These are phyloP conservation scores for Nasonovia ribisnigri DNA, from an alignment of 2,888 invertebrate species.

Conservation along the genomic window DNA sequence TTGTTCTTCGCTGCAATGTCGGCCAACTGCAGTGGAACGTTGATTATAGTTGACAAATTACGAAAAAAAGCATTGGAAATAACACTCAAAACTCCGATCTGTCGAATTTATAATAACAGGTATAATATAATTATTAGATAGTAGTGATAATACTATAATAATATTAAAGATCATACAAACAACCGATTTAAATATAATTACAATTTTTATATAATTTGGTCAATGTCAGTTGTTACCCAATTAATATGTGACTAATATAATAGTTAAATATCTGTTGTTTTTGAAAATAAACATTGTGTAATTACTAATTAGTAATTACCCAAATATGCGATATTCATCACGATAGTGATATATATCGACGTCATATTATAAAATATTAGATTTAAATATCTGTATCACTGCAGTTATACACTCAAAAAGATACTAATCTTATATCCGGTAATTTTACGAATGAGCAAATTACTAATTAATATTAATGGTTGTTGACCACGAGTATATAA, in stretches of 20 bases:
- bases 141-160: not conserved
- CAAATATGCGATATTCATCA: too few relatives aligned
- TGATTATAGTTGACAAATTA: conserved; percentile 58
- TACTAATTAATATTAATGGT: conserved; percentile 56
- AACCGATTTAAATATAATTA: not conserved
- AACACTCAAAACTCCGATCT: conserved; percentile 47
- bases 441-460: conserved; percentile 24
- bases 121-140: conserved; percentile 2
- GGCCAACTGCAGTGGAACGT: conserved; percentile 38
- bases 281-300: too few relatives aligned
- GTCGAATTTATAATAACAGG: conserved; percentile 55
- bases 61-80: conserved; percentile 56
- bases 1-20: conserved; percentile 46
- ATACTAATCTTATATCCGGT: conserved; percentile 53
- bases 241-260: not conserved
- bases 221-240: not conserved
- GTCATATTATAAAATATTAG: too few relatives aligned
- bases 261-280: not conserved
- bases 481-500: conserved; percentile 50
- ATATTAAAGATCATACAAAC: not conserved
- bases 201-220: not conserved
- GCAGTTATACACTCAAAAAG: not conserved
- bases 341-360: too few relatives aligned
- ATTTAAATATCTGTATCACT: not conserved
- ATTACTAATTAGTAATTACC: too few relatives aligned